phyloP scores from a whole-genome alignment of 2,113 vertebrate genomes.

The Tamias sibiricus region DNA sequence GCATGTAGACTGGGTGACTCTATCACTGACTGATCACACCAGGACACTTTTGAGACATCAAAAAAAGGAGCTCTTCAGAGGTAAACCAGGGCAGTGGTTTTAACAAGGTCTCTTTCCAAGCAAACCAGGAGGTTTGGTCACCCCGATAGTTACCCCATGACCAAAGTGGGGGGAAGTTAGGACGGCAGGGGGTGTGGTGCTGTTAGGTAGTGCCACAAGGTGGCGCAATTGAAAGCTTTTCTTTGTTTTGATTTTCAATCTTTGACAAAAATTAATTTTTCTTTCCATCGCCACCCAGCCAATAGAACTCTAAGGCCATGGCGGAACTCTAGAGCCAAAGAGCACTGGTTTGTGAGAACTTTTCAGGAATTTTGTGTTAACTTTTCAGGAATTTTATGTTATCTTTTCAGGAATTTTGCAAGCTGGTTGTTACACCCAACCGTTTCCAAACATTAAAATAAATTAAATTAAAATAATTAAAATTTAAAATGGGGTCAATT shows the following conservation, averaged over 20 bases:
- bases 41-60: not conserved
- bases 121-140: not conserved
- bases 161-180: constrained; percentile 55
- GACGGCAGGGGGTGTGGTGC: constrained; percentile 52
- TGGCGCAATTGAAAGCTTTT: constrained; percentile 79
- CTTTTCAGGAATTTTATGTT: constrained; percentile 44
- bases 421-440: not conserved
- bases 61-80: not conserved
- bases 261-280: constrained; percentile 65
- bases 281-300: constrained; percentile 22
- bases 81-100: not conserved
- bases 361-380: not conserved
- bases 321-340: not conserved
- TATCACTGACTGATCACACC: not conserved
- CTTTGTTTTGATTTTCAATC: constrained; percentile 65
- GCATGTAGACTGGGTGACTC: not conserved
- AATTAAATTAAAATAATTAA: constrained; percentile 34
- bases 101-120: not conserved
- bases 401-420: constrained; percentile 39
- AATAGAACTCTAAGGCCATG: constrained; percentile 28
- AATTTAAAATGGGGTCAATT: constrained; percentile 24
- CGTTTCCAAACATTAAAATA: constrained; percentile 53
- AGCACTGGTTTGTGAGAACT: not conserved
- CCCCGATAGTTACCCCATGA: not conserved
- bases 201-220: constrained; percentile 78